Conservation (phyloP, 2,113 vertebrate species). For the Theropithecus gelada region DNA sequence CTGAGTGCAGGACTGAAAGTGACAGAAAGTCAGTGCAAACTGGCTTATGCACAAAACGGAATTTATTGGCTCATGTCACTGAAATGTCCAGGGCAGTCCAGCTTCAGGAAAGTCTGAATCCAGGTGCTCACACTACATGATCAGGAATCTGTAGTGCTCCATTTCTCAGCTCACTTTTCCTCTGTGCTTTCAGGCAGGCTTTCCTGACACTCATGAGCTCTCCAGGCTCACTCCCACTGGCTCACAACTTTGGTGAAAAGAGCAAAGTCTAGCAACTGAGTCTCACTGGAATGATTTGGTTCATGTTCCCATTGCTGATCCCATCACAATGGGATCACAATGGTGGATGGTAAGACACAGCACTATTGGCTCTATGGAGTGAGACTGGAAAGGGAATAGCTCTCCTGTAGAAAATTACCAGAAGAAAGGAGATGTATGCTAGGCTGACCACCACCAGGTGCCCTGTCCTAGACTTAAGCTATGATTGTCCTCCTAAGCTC, state of each 20-base stretch:
- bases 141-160: background rate
- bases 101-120: background rate
- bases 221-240: background rate
- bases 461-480: background rate
- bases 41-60: background rate
- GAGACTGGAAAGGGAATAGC: background rate
- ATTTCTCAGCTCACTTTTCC: background rate
- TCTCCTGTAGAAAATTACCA: background rate
- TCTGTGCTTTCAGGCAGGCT: background rate
- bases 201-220: background rate
- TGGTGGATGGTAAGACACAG: background rate
- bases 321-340: no score
- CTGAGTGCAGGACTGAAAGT: background rate
- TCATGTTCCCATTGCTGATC: background rate
- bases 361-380: background rate
- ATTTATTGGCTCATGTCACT: background rate
- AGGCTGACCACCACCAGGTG: background rate
- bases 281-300: background rate
- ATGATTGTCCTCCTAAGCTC: background rate
- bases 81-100: background rate
- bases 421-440: background rate
- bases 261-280: background rate
- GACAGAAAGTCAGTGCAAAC: background rate
- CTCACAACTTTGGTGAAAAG: background rate
- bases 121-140: background rate